These are phyloP conservation scores for Folsomia candida DNA, from an alignment of 2,888 invertebrate species.

Conservation along the genomic window DNA sequence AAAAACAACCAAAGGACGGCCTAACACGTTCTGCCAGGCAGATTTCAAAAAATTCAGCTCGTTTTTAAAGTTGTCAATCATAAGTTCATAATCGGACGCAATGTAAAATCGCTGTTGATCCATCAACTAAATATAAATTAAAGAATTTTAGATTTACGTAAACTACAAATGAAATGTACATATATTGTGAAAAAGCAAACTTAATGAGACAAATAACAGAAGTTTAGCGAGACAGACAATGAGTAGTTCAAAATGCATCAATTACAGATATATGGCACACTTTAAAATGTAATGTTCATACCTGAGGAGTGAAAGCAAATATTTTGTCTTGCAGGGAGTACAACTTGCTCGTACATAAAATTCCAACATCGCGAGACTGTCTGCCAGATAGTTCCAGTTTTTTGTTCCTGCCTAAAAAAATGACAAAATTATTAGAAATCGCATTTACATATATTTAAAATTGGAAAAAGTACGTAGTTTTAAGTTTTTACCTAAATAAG, in stretches of 20 bases:
- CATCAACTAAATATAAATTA: conserved; percentile 71
- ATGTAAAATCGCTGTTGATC: conserved; percentile 98
- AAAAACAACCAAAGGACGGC: conserved; percentile 91
- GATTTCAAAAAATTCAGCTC: conserved; percentile 97
- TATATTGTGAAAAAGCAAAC: conserved; percentile 21
- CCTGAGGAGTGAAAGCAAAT: conserved; percentile 98
- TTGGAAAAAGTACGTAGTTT: too few species aligned
- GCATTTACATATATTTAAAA: conserved; percentile 11
- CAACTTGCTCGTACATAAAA: conserved; percentile 95
- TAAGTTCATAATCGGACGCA: conserved; percentile 94
- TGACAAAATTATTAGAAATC: neutral
- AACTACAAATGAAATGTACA: neutral
- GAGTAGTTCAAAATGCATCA: neutral
- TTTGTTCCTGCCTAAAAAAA: conserved; percentile 76
- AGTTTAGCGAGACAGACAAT: conserved; percentile 2
- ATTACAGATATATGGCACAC: too few species aligned
- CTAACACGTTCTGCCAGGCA: conserved; percentile 96
- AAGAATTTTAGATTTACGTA: conserved; percentile 20
- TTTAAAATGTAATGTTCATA: conserved; percentile 56
- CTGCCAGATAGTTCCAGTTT: conserved; percentile 92
- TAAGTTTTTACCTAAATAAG: conserved; percentile 74
- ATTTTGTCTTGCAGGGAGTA: conserved; percentile 93
- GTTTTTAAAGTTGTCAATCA: conserved; percentile 95
- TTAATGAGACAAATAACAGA: conserved; percentile 15
- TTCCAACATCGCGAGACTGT: conserved; percentile 92